Evolutionary conservation across 2,113 vertebrate species (phyloP).

Genomic region (Centropus bengalensis): DNA sequence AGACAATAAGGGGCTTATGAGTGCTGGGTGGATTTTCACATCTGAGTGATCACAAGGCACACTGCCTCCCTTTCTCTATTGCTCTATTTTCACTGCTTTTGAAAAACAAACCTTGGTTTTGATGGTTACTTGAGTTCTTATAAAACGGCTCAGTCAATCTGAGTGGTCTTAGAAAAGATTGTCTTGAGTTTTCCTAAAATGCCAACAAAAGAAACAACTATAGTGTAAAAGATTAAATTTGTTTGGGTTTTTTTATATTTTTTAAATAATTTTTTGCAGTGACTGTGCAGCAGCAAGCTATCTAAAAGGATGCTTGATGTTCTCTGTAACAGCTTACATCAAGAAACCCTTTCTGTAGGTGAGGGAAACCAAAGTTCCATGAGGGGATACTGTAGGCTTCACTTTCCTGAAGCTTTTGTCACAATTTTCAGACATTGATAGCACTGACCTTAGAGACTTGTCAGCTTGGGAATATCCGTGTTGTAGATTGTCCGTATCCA

Average conservation of each 20-base stretch:
- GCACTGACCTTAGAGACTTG: neutral
- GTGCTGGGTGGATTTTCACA: neutral
- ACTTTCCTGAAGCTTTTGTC: neutral
- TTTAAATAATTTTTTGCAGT: neutral
- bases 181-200: neutral
- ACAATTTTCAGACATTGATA: rapidly evolving
- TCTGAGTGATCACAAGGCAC: neutral
- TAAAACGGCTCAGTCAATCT: neutral
- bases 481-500: neutral
- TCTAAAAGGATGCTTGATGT: neutral
- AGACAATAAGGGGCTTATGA: neutral
- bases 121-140: neutral
- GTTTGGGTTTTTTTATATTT: neutral
- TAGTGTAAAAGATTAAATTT: neutral
- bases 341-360: neutral
- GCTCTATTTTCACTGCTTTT: neutral
- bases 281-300: neutral
- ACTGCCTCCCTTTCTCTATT: neutral
- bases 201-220: neutral
- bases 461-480: neutral
- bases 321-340: neutral
- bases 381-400: neutral
- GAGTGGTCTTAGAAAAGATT: neutral
- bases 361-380: neutral
- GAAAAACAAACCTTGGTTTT: neutral